Evolutionary conservation across 1,140 invertebrate species (phyloP).

Genomic region (Palaemon carinicauda): DNA sequence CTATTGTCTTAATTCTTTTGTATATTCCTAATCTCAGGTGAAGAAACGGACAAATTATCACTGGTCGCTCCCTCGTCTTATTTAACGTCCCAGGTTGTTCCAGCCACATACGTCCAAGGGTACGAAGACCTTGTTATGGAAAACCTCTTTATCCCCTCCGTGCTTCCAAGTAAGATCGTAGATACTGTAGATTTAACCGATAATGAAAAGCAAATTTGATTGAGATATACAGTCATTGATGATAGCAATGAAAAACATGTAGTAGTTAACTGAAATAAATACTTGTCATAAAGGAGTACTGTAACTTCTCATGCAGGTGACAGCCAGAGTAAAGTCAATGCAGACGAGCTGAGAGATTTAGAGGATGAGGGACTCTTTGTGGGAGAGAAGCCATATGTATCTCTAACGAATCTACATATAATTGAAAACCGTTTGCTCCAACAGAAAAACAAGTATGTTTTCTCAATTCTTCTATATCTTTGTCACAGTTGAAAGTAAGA

Average conservation of each 20-base stretch:
- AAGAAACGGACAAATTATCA: background rate
- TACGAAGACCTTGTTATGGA: background rate
- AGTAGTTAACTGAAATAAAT: background rate
- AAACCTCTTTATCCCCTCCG: constrained; percentile 19
- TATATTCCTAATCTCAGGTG: background rate
- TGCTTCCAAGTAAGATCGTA: constrained; percentile 9
- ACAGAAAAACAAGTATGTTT: constrained; percentile 2
- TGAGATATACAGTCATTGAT: background rate
- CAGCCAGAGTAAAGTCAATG: constrained; percentile 10
- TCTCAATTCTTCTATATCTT: too few relatives aligned
- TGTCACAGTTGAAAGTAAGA: too few relatives aligned
- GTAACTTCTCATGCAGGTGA: constrained; percentile 3
- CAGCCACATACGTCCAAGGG: constrained; percentile 12
- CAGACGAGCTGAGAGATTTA: background rate
- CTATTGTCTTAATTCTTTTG: background rate
- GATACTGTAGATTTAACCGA: background rate
- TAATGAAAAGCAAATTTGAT: background rate
- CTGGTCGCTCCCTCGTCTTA: constrained; percentile 3
- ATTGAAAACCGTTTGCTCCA: constrained; percentile 26
- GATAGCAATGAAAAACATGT: background rate
- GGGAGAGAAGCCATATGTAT: constrained; percentile 24
- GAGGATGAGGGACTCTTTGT: constrained; percentile 24
- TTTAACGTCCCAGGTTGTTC: background rate
- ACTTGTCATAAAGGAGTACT: background rate
- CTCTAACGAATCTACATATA: constrained; percentile 23